Conservation (phyloP, 2,797 vertebrate genomes). For the Chelonia mydas region DNA sequence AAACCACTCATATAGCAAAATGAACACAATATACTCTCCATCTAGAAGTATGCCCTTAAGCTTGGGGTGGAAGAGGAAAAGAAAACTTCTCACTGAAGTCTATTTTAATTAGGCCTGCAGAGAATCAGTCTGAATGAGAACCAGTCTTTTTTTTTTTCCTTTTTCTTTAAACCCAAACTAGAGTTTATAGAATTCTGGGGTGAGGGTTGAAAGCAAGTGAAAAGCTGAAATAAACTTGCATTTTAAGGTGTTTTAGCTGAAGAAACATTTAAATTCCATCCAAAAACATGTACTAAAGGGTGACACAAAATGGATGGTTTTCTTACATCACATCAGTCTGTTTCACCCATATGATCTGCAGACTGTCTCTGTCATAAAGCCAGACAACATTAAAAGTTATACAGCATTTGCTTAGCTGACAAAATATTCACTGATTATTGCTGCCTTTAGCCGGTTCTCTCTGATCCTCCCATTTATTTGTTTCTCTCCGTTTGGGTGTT, state of each 20-base stretch:
- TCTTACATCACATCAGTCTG: constrained; percentile 73
- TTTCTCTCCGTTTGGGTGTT: constrained; percentile 65
- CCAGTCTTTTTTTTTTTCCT: not conserved
- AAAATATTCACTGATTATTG: constrained; percentile 76
- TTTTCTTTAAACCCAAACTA: constrained; percentile 45
- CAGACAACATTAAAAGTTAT: constrained; percentile 72
- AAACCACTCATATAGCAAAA: constrained; percentile 79
- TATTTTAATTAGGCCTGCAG: constrained; percentile 82
- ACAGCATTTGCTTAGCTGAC: constrained; percentile 73
- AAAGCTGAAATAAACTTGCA: constrained; percentile 51
- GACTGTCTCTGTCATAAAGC: constrained; percentile 75
- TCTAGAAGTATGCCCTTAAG: constrained; percentile 79
- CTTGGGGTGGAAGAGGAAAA: constrained; percentile 74
- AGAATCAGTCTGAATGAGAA: constrained; percentile 66
- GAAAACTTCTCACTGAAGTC: constrained; percentile 79
- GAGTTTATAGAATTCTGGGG: constrained; percentile 64
- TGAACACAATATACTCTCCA: constrained; percentile 78
- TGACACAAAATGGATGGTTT: constrained; percentile 69
- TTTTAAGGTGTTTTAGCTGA: constrained; percentile 52
- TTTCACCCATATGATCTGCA: constrained; percentile 77
- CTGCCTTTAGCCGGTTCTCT: constrained; percentile 72
- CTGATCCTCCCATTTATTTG: constrained; percentile 72
- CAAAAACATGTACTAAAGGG: constrained; percentile 56
- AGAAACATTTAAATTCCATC: constrained; percentile 40
- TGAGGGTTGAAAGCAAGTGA: constrained; percentile 60